These are phyloP conservation scores for Phytoseiulus persimilis DNA, from an alignment of 2,888 invertebrate genomes.

Conservation along the genomic window DNA sequence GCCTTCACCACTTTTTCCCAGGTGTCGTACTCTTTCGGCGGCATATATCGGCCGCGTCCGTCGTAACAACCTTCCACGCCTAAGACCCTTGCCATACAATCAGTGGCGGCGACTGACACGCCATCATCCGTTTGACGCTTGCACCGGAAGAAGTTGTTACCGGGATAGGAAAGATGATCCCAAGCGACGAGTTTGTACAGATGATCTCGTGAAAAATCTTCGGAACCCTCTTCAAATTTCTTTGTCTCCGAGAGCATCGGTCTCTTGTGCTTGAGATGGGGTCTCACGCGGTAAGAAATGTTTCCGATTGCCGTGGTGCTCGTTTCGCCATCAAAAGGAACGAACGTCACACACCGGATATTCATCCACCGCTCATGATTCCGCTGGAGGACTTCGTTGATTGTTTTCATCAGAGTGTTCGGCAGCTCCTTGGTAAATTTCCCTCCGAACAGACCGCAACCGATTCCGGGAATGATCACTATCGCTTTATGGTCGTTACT, in stretches of 20 bases:
- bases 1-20: background rate
- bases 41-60: background rate
- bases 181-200: slow-evolving; percentile 14
- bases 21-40: background rate
- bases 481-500: background rate
- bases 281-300: background rate
- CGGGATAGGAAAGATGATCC: slow-evolving; percentile 20
- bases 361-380: background rate
- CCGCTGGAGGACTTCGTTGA: background rate
- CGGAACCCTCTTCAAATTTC: background rate
- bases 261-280: background rate
- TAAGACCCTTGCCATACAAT: background rate
- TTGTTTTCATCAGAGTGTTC: background rate
- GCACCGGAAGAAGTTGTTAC: slow-evolving; percentile 6
- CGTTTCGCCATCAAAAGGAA: background rate
- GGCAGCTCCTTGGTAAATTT: background rate
- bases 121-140: background rate
- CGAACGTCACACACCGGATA: background rate
- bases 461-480: background rate
- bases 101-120: background rate
- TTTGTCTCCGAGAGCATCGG: background rate
- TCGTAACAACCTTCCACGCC: slow-evolving; percentile 7
- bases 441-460: background rate
- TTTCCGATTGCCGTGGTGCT: background rate
- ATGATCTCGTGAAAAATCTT: background rate